Conservation (phyloP, 2,888 invertebrate genomes). For the Meganola albula region DNA sequence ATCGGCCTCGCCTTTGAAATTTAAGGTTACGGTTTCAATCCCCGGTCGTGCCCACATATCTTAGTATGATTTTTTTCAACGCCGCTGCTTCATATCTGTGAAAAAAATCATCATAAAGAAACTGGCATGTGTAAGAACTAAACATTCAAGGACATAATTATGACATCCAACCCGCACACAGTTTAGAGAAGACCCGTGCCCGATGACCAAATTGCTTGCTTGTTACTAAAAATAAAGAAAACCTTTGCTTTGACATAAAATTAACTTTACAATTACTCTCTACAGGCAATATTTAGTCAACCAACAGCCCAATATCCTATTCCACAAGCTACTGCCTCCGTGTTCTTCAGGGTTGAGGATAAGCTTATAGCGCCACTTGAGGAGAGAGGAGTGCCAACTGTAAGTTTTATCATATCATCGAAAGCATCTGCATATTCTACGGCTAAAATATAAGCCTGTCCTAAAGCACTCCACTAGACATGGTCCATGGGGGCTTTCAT, state of each 20-base stretch:
- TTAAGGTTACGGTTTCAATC: neutral
- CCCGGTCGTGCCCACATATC: neutral
- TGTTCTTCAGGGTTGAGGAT: conserved; percentile 57
- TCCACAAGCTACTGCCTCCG: conserved; percentile 58
- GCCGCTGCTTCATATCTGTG: no score
- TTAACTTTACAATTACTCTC: neutral
- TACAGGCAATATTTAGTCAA: conserved; percentile 62
- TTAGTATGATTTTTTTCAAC: no score
- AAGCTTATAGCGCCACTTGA: conserved; percentile 40
- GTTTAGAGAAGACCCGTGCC: neutral
- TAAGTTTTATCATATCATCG: no score
- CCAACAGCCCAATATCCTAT: conserved; percentile 55
- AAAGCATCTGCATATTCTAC: no score
- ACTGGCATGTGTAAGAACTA: no score
- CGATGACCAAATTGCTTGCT: neutral
- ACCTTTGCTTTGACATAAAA: neutral
- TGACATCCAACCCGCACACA: no score
- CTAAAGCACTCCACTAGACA: no score
- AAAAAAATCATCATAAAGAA: no score
- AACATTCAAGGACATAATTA: no score
- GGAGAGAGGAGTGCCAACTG: conserved; percentile 36
- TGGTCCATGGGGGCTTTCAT: no score
- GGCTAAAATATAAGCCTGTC: no score
- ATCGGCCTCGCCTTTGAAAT: neutral
- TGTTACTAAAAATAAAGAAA: neutral